phyloP scores from a whole-genome alignment of 30 jellyfish, hydroid and myxozoan species.

The Nemopilema nomurai region DNA sequence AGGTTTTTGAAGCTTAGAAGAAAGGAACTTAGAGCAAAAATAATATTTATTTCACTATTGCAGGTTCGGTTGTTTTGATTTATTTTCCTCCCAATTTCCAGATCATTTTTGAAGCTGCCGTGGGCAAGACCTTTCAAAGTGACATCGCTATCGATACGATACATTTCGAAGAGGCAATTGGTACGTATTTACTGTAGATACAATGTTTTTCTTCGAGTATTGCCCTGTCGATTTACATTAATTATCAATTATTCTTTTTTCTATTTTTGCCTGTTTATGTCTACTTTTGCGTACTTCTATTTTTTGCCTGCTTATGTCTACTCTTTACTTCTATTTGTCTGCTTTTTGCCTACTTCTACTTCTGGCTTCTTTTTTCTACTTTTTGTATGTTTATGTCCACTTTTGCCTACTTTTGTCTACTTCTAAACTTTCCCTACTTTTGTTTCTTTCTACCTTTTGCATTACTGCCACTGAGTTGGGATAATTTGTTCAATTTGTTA shows the following conservation, averaged over 20 bases:
- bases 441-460: no score
- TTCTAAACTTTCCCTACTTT: no score
- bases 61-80: neutral
- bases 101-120: slow-evolving; percentile 65
- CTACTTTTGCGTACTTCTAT: no score
- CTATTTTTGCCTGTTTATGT: no score
- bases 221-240: no score
- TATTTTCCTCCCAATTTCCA: neutral
- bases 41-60: no score
- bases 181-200: neutral
- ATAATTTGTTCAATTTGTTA: no score
- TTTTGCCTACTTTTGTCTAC: no score
- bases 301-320: neutral
- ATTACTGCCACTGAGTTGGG: no score
- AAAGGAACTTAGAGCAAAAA: neutral
- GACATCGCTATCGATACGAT: slow-evolving; percentile 62
- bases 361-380: neutral
- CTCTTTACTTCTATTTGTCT: neutral
- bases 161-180: slow-evolving; percentile 34
- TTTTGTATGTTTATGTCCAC: neutral
- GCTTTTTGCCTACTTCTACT: neutral
- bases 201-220: no score
- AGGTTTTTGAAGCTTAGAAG: neutral
- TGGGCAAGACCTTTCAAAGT: slow-evolving; percentile 61
- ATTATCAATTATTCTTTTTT: no score